Evolutionary conservation across 2,797 vertebrate genomes (phyloP).

Genomic region (Psittacula derbiana): DNA sequence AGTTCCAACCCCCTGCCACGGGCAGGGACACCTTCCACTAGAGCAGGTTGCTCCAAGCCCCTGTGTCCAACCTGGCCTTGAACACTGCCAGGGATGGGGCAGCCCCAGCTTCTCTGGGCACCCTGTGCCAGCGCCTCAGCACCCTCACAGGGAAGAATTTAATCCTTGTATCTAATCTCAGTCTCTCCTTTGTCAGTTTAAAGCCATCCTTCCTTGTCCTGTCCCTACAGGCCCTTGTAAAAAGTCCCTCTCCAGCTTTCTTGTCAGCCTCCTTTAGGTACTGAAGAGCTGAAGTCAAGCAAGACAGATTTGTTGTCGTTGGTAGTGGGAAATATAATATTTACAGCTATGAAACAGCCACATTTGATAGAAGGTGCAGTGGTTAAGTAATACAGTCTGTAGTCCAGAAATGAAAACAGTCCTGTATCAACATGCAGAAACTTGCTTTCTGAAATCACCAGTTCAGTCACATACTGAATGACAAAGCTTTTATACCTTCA

Average conservation of each 20-base stretch:
- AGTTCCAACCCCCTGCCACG: not conserved
- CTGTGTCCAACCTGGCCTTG: not conserved
- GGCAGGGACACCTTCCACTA: not conserved
- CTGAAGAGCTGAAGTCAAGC: too few species aligned
- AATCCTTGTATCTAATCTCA: not conserved
- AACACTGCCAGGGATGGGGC: not conserved
- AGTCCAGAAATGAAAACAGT: not conserved
- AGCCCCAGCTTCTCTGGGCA: not conserved
- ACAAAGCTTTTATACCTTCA: not conserved
- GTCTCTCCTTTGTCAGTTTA: not conserved
- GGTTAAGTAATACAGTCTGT: not conserved
- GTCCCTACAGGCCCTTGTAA: too few species aligned
- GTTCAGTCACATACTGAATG: not conserved
- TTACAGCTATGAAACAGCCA: too few species aligned
- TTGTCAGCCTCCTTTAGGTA: too few species aligned
- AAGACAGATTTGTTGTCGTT: too few species aligned
- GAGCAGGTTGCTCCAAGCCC: not conserved
- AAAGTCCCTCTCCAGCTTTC: too few species aligned
- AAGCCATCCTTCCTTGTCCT: not conserved
- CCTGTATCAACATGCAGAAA: not conserved
- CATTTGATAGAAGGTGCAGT: not conserved
- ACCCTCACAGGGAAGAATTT: not conserved
- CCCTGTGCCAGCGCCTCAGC: not conserved
- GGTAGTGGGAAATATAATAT: too few species aligned
- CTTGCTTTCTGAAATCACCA: not conserved